Base-by-base conservation (phyloP, 1,140 invertebrate species). In the Octopus sinensis region DNA sequence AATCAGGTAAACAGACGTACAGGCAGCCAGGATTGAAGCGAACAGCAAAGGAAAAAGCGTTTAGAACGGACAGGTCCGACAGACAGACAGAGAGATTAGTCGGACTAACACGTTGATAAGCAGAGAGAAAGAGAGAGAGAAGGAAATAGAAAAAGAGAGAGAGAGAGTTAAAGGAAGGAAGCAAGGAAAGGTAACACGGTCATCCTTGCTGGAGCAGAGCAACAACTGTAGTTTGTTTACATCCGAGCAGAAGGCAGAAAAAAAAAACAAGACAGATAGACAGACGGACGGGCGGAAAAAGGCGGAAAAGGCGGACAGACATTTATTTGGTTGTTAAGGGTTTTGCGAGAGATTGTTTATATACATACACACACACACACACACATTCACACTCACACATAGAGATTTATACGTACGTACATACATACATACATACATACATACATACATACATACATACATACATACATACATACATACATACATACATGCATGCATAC, bases 351-450 rank as follows among this genome's bases (percentile, higher is more conserved):
- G 30, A n/a, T 12, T 71, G 13, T 71, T 6, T 71, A 71, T 23
- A 71, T 13, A 13, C 13, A 71, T 71, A 71, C 13, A 10, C 30
- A 71, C 30, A 71, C 7, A 13, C 30, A 71, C 3, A 71, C 30
- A 71, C 6, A 71, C 68, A 71, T 0, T n/a, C 30, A 71, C 4
- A 71, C 30, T 6, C 12, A 71, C 68, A 71, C 4, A 71, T 71
- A 71, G 13, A 71, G 5, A 71, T 12, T n/a, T 12, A 71, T 23
- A 71, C 12, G 30, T 12, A 71, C 68, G 30, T 12, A 71, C 12
- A 71, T 12, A 71, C 68, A 71, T 71, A 71, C 30, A 71, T 71
- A 71, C 30, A 71, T 71, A 71, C 30, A 71, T 71, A 71, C 12
- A 13, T 4, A 71, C 30, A 71, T 71, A 71, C 30, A 5, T 71